Evolutionary conservation across 2,797 vertebrate genomes (phyloP).

Genomic region (Crenichthys baileyi): DNA sequence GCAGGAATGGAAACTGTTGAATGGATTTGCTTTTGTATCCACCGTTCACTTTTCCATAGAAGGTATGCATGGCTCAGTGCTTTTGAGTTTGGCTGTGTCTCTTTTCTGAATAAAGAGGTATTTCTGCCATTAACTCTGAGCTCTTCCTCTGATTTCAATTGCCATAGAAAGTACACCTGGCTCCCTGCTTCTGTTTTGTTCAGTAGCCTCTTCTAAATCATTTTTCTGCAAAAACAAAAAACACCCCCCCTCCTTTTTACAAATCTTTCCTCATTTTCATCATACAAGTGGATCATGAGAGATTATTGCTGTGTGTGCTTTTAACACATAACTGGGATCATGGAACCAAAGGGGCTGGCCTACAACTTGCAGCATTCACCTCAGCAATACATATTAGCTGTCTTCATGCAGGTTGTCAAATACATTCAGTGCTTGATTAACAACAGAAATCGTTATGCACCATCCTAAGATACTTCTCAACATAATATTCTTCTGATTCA

Average conservation of each 20-base stretch:
- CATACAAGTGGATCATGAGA: background rate
- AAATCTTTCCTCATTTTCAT: background rate
- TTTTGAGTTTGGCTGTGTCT: background rate
- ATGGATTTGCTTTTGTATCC: background rate
- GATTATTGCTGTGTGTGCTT: background rate
- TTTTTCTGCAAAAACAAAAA: background rate
- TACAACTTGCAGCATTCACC: too few species aligned
- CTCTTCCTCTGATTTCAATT: background rate
- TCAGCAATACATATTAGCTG: too few species aligned
- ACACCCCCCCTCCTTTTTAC: too few species aligned
- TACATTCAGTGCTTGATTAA: too few species aligned
- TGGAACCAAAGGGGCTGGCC: too few species aligned
- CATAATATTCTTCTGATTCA: too few species aligned
- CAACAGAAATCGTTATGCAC: too few species aligned
- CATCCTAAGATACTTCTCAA: too few species aligned
- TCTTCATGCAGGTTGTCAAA: too few species aligned
- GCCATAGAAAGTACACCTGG: background rate
- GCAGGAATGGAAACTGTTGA: background rate
- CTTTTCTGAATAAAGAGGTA: background rate
- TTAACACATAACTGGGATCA: too few species aligned
- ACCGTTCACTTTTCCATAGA: background rate
- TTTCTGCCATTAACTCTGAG: background rate
- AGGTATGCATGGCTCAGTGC: background rate
- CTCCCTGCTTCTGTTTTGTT: background rate
- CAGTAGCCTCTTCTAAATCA: background rate